A percentile compares a stretch with the other conserved stretches of the same genome.
phyloP scores from a whole-genome alignment of 2,797 vertebrate species.

The Merluccius polli region DNA sequence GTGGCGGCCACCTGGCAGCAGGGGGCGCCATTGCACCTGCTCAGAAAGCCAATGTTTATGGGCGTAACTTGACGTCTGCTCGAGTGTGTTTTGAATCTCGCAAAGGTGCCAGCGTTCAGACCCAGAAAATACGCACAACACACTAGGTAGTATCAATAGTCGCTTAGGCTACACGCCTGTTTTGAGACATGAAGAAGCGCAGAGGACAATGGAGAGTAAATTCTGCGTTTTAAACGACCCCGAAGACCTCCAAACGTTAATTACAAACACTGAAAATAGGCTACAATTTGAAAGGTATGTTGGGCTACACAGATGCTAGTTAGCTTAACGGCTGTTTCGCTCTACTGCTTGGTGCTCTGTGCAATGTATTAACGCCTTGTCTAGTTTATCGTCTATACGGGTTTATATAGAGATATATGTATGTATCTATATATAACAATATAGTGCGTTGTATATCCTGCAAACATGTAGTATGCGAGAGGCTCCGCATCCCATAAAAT shows the following conservation, averaged over 20 bases:
- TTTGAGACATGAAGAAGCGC: constrained; percentile 66
- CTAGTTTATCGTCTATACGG: neutral
- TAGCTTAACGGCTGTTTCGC: neutral
- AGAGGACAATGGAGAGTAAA: constrained; percentile 68
- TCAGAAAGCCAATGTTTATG: constrained; percentile 27
- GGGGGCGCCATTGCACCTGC: constrained; percentile 36
- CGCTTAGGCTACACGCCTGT: constrained; percentile 14
- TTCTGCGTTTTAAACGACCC: constrained; percentile 66
- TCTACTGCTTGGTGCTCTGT: neutral
- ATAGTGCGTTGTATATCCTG: neutral
- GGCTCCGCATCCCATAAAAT: neutral
- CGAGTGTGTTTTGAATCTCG: constrained; percentile 12
- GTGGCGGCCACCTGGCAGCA: constrained; percentile 18
- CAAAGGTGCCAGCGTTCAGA: neutral
- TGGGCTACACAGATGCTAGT: constrained; percentile 8
- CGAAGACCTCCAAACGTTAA: constrained; percentile 60
- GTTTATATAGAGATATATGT: no score
- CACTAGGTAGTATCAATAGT: constrained; percentile 5
- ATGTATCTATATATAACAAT: neutral
- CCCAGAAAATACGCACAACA: neutral
- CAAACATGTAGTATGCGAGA: neutral
- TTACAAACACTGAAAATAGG: constrained; percentile 46
- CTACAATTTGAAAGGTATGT: constrained; percentile 64
- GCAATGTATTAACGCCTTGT: neutral
- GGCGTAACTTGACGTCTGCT: constrained; percentile 18